Base-by-base conservation (phyloP, 2,888 invertebrate species). In the Chymomyza amoena region DNA sequence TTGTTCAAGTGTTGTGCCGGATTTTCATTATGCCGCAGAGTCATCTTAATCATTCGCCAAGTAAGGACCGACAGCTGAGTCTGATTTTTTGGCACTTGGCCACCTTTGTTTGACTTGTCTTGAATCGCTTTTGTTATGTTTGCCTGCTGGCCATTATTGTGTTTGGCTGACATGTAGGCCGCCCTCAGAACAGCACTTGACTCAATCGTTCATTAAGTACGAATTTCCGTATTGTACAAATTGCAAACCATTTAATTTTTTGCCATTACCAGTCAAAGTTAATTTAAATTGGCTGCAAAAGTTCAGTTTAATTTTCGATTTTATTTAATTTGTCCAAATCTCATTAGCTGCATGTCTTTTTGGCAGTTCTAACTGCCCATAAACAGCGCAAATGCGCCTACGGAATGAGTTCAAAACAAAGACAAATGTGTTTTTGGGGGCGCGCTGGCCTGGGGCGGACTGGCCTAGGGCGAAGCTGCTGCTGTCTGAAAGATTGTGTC, bases 281-380 rank as follows among this genome's bases (percentile, higher is more conserved):
- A 68, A 65, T 69, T 77, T 69, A 68, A 77, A 70, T 67, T 76
- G 74, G 18, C 67, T 66, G 32, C 39, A 51, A 69, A 56, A 59
- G 63, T 61, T 57, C 18, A 28, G 57, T 64, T 71, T 56, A 39
- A 65, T 70, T 75, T 69, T 69, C 66, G 67, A 68, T 72, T 69
- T 69, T 25, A 70, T 69, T 64, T 68, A 73, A 66, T 75, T 81
- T 70, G 66, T 67, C 51, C 62, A 25, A 70, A 85, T 73, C 67
- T 69, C 71, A 72, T 86, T 78, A 78, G 32, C 18, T 6, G 61
- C 63, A 36, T 39, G 18, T 45, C 39, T 13, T 45, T 45, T 45
- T 45, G 39, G 39, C 39, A 45, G 39, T 13, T 45, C 39, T 45
- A 45, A 45, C 39, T 45, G 39, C 6, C 39, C 39, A 45, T 45